Evolutionary conservation across 2,888 invertebrate genomes (phyloP), one percentile per base, ranked within the genome.

Genomic region (Agrochola circellaris): DNA sequence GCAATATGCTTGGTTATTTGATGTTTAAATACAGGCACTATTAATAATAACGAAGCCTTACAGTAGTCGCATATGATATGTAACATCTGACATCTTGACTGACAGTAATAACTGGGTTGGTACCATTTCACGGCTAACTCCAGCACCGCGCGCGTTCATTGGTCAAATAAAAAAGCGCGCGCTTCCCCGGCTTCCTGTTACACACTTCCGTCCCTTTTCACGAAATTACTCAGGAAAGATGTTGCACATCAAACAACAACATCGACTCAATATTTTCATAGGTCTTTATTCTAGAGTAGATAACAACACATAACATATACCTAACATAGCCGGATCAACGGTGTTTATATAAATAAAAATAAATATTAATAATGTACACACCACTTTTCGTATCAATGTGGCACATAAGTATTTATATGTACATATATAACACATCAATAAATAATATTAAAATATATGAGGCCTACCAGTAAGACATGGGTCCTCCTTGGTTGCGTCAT

Each of bases 391-490:
- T 51, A 60, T 17, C 1, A 48, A 42, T 45, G 9, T 62, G 69
- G 38, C n/a, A 38, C 23, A 23, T 42, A 62, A 7, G n/a, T 54
- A 42, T 11, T 4, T n/a, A 7, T 74, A 30, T 7, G 30, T 42
- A n/a, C n/a, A n/a, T n/a, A 17, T 20, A 6, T 48, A 45, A 42
- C 26, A 60, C 15, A 77, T 65, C 11, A 54, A 20, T 38, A n/a
- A n/a, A n/a, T n/a, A 6, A 67, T n/a, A 38, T 68, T 70, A 76
- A 80, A 85, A 80, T 56, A 84, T 45, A 0, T 82, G 78, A 90
- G 80, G 91, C 96, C 92, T 95, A 96, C 96, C 96, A 96, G 95
- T 94, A 95, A 95, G 95, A 95, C 96, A 96, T 96, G 95, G 95
- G 96, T 95, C 94, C 95, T 95, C 95, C 94, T 92, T 95, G 94